phyloP scores from a whole-genome alignment of 2,888 invertebrate species.

The Orchestes rusci region DNA sequence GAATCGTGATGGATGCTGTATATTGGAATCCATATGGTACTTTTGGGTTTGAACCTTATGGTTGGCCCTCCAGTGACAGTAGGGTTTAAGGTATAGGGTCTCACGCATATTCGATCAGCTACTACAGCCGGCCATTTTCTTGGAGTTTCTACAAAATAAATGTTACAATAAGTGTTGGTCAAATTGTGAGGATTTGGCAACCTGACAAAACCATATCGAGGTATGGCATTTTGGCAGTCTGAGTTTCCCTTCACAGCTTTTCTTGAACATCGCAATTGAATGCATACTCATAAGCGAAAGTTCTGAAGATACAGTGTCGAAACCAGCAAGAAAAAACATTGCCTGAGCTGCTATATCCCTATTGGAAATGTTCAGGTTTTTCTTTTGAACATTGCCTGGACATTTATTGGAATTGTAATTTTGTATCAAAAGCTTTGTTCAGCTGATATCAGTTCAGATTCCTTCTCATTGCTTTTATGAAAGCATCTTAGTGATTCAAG shows the following conservation, averaged over 20 bases:
- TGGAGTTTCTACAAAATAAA: slow-evolving; percentile 6
- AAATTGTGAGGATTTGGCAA: too few species aligned
- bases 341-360: slow-evolving; percentile 51
- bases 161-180: not conserved
- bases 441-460: too few species aligned
- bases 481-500: not conserved
- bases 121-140: slow-evolving; percentile 44
- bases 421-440: too few species aligned
- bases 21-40: slow-evolving; percentile 37
- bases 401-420: too few species aligned
- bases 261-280: slow-evolving; percentile 52
- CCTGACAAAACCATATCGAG: slow-evolving; percentile 56
- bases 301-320: slow-evolving; percentile 44
- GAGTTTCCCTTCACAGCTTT: slow-evolving; percentile 46
- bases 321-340: slow-evolving; percentile 47
- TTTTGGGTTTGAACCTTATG: slow-evolving; percentile 32
- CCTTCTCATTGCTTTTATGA: too few species aligned
- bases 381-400: too few species aligned
- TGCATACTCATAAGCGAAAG: slow-evolving; percentile 55
- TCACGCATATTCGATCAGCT: slow-evolving; percentile 47
- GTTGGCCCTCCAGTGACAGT: slow-evolving; percentile 27
- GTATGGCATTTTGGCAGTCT: slow-evolving; percentile 48
- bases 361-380: not conserved
- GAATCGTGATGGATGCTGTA: slow-evolving; percentile 43
- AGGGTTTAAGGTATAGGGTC: slow-evolving; percentile 41